These are phyloP conservation scores for Pectinophora gossypiella DNA, from an alignment of 1,140 invertebrate species.

Conservation along the genomic window DNA sequence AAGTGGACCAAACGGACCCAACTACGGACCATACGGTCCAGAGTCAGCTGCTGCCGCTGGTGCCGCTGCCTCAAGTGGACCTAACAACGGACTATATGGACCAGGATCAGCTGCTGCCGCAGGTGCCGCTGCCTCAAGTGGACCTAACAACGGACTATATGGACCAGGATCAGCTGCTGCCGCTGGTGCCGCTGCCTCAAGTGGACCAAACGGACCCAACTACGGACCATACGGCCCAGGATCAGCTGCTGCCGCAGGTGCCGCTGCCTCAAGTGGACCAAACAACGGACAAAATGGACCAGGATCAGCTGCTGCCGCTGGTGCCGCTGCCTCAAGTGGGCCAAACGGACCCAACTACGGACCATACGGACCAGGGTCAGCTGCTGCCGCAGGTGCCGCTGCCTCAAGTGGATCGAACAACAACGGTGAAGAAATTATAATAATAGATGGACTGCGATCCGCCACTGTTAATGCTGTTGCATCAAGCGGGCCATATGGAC, in stretches of 20 bases:
- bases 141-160: too few species aligned
- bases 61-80: slow-evolving; percentile 10
- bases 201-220: not conserved
- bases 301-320: too few species aligned
- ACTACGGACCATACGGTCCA: not conserved
- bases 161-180: not conserved
- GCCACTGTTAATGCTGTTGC: too few species aligned
- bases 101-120: not conserved
- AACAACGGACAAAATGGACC: slow-evolving; percentile 1
- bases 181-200: not conserved
- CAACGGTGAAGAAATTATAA: too few species aligned
- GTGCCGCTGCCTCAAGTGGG: too few species aligned
- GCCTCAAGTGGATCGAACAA: too few species aligned
- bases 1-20: slow-evolving; percentile 9
- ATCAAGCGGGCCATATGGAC: slow-evolving; percentile 4
- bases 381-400: too few species aligned
- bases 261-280: too few species aligned
- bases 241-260: not conserved
- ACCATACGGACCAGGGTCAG: not conserved
- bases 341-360: too few species aligned
- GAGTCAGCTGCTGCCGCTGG: slow-evolving; percentile 9
- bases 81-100: not conserved
- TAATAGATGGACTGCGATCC: too few species aligned
- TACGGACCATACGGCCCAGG: not conserved
- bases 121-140: not conserved